phyloP scores from a whole-genome alignment of 2,888 invertebrate genomes.

The Troglohyphantes excavatus region DNA sequence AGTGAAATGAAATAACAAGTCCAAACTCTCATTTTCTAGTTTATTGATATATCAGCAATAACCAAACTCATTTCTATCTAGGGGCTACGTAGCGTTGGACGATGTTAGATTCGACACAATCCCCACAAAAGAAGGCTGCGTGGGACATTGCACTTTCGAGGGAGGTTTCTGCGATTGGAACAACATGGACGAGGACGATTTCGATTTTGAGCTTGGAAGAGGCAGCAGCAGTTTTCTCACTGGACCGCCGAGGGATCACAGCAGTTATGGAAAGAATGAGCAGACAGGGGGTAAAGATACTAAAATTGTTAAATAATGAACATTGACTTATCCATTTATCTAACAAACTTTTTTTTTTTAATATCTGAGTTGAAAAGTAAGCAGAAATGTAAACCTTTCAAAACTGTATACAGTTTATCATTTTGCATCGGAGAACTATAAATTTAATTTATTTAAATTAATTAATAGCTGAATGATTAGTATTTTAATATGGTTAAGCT shows the following conservation, averaged over 20 bases:
- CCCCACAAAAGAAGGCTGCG: slow-evolving; percentile 43
- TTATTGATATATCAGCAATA: too few relatives aligned
- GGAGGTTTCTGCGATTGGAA: slow-evolving; percentile 82
- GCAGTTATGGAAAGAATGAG: slow-evolving; percentile 79
- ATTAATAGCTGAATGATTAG: too few relatives aligned
- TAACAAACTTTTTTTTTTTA: too few relatives aligned
- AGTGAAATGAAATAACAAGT: too few relatives aligned
- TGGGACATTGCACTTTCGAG: slow-evolving; percentile 82
- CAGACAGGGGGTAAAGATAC: slow-evolving; percentile 82
- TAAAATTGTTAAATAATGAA: too few relatives aligned
- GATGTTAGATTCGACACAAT: slow-evolving; percentile 82
- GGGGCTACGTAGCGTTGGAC: slow-evolving; percentile 85
- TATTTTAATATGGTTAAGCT: too few relatives aligned
- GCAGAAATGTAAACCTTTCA: background rate
- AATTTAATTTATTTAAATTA: background rate
- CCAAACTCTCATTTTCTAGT: too few relatives aligned
- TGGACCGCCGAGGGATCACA: slow-evolving; percentile 82
- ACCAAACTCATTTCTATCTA: too few relatives aligned
- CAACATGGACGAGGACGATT: slow-evolving; percentile 81
- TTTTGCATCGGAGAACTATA: background rate
- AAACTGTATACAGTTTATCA: background rate
- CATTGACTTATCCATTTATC: too few relatives aligned
- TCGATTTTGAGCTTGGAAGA: slow-evolving; percentile 82
- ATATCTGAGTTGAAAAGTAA: too few relatives aligned
- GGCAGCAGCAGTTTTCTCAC: slow-evolving; percentile 81